These are phyloP conservation scores for Heliconius nattereri DNA, from an alignment of 1,140 invertebrate genomes.

Conservation along the genomic window DNA sequence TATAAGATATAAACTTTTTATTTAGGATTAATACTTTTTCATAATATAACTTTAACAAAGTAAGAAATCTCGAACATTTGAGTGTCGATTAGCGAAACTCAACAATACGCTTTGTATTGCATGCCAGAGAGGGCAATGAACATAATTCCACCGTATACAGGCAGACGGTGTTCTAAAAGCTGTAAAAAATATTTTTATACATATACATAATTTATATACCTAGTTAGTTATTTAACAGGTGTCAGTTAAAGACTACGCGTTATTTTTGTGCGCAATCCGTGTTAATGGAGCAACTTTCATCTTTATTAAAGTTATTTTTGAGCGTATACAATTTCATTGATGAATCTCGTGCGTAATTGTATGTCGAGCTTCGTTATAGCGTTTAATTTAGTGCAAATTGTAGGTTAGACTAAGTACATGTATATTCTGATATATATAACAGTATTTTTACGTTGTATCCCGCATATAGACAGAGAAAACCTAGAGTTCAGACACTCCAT, in stretches of 20 bases:
- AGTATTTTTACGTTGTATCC: too few species aligned
- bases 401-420: not conserved
- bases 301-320: conserved; percentile 31
- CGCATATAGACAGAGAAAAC: too few species aligned
- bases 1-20: too few species aligned
- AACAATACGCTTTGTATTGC: too few species aligned
- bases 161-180: too few species aligned
- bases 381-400: not conserved
- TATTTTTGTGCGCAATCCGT: conserved; percentile 26
- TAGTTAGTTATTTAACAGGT: conserved; percentile 14
- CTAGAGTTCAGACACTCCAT: too few species aligned
- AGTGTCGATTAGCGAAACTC: too few species aligned
- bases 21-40: too few species aligned
- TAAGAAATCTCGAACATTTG: too few species aligned
- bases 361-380: not conserved
- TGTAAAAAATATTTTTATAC: not conserved
- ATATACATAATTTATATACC: not conserved
- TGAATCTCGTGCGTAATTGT: not conserved
- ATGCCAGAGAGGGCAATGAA: too few species aligned
- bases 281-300: conserved; percentile 36
- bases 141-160: too few species aligned
- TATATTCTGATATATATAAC: not conserved
- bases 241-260: conserved; percentile 10
- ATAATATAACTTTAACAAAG: too few species aligned
- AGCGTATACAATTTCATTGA: conserved; percentile 20